Evolutionary conservation across 1,140 invertebrate species (phyloP).

Genomic region (Arctopsyche grandis): DNA sequence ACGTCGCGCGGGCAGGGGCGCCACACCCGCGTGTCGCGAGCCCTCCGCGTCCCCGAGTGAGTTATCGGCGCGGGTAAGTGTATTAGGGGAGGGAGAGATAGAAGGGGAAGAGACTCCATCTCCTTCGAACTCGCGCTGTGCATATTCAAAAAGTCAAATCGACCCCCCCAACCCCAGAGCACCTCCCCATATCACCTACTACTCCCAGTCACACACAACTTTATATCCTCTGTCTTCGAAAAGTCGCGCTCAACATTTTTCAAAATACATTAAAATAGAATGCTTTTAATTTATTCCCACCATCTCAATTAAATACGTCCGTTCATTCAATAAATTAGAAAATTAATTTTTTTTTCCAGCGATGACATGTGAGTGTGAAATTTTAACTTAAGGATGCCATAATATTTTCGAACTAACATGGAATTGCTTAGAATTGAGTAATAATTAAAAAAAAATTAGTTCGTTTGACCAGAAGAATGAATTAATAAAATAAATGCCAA

Average conservation of each 20-base stretch:
- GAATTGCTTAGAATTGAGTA: too few relatives aligned
- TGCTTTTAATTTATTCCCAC: too few relatives aligned
- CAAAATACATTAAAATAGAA: too few relatives aligned
- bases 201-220: conserved; percentile 29
- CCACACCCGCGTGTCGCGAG: not conserved
- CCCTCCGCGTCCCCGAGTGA: conserved; percentile 45
- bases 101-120: not conserved
- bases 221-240: conserved; percentile 38
- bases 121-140: conserved; percentile 50
- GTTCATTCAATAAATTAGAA: too few relatives aligned
- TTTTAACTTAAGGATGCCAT: too few relatives aligned
- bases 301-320: too few relatives aligned
- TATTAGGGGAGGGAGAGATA: conserved; percentile 43
- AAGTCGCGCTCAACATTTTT: conserved; percentile 28
- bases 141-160: conserved; percentile 56
- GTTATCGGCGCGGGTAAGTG: conserved; percentile 52
- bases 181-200: not conserved
- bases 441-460: too few relatives aligned
- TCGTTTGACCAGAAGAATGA: too few relatives aligned
- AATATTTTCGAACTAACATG: too few relatives aligned
- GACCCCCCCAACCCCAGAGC: conserved; percentile 25
- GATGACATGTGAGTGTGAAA: too few relatives aligned
- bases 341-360: too few relatives aligned
- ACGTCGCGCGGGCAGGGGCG: conserved; percentile 16
- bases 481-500: too few relatives aligned